Percentiles rank a stretch among this genome's conserved stretches.
Conservation (phyloP, 2,113 vertebrate genomes). For the Chitala chitala region DNA sequence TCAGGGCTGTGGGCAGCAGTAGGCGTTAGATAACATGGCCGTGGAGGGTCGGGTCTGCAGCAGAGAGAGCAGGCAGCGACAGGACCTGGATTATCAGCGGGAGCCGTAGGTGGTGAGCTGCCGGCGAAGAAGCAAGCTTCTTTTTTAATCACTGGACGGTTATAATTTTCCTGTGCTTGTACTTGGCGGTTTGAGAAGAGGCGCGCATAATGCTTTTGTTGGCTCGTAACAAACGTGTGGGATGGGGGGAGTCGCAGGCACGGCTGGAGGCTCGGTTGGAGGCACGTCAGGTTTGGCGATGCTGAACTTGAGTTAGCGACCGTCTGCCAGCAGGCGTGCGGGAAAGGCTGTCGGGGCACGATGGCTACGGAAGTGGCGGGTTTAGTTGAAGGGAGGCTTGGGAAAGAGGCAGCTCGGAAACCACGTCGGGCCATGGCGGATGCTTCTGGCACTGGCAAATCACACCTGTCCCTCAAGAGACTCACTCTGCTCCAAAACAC, state of each 20-base stretch:
- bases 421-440: too few relatives aligned
- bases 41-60: background rate
- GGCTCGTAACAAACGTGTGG: background rate
- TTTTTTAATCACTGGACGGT: background rate
- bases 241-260: background rate
- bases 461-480: too few relatives aligned
- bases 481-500: too few relatives aligned
- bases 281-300: background rate
- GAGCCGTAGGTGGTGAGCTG: background rate
- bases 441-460: too few relatives aligned
- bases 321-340: too few relatives aligned
- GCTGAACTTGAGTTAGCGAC: background rate
- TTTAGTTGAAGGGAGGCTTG: too few relatives aligned
- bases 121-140: background rate
- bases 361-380: too few relatives aligned
- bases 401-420: too few relatives aligned
- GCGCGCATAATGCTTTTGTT: background rate
- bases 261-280: too few relatives aligned
- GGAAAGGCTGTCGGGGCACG: too few relatives aligned
- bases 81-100: background rate
- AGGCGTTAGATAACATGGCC: background rate
- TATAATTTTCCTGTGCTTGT: background rate
- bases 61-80: background rate
- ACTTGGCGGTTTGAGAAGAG: background rate
- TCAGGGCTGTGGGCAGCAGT: background rate